Conservation (phyloP, 2,113 vertebrate species). For the Protobothrops flavoviridis region DNA sequence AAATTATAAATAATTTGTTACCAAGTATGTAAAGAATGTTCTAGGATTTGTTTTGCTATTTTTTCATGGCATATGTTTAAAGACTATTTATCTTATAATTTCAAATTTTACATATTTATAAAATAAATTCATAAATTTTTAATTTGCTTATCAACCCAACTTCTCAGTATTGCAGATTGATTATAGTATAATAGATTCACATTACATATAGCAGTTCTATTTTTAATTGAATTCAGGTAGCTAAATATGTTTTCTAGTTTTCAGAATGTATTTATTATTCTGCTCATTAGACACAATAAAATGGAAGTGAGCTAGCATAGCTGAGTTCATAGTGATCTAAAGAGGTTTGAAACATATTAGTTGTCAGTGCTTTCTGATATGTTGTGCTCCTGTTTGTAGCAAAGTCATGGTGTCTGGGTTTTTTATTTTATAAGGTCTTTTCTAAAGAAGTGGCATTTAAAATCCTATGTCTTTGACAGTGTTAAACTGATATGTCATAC, state of each 20-base stretch:
- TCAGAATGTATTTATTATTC: constrained; percentile 55
- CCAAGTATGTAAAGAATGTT: not conserved
- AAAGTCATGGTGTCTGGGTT: not conserved
- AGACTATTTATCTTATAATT: constrained; percentile 41
- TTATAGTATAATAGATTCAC: constrained; percentile 21
- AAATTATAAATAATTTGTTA: not conserved
- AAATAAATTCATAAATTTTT: constrained; percentile 37
- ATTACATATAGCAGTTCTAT: constrained; percentile 30
- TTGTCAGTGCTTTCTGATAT: not conserved
- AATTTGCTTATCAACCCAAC: constrained; percentile 39
- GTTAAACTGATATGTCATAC: not conserved
- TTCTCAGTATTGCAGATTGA: constrained; percentile 29
- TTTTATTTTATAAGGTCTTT: not conserved
- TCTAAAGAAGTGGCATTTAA: not conserved
- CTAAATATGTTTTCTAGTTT: constrained; percentile 43
- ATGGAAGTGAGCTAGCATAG: constrained; percentile 23
- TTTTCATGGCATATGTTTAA: constrained; percentile 44
- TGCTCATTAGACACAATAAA: constrained; percentile 41
- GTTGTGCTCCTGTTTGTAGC: not conserved
- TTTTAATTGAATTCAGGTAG: constrained; percentile 42
- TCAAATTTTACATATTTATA: constrained; percentile 50
- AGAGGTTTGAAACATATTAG: not conserved
- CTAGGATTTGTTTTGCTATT: not conserved
- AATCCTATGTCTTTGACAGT: not conserved
- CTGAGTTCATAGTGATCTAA: constrained; percentile 26